Base-by-base conservation (phyloP, 2,113 vertebrate species). In the Ginglymostoma cirratum region DNA sequence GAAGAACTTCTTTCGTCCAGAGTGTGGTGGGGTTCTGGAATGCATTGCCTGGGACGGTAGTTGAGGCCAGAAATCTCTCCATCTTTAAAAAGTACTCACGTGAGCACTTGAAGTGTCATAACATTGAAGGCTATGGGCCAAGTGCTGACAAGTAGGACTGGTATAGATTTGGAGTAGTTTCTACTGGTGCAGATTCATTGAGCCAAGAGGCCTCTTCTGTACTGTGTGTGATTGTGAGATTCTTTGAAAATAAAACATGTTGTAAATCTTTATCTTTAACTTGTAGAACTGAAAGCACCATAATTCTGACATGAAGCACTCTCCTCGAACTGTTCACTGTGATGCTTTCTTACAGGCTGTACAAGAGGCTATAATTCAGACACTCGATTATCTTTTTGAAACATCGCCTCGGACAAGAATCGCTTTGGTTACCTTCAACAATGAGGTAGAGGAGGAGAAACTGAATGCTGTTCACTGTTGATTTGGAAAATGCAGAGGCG, bases 371-470 rank as follows among this genome's bases (percentile, higher is more conserved):
- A 96, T 98, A 0, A 96, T 97, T 96, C 96, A 96, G 96, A 96
- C 97, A 66, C 96, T 98, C 0, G 94, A 96, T 0, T 97, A 97
- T 4, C 93, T 97, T 34, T 93, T 97, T 76, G 96, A 98, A 96
- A 96, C 96, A 34, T 96, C 97, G 0, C 97, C 97, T 3, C 97
- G 86, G 65, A 97, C 97, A 87, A 97, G 97, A 96, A 97, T 98
- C 76, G 97, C 97, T 0, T 96, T 98, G 95, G 97, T 98, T 65
- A 98, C 98, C 0, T 98, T 98, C 96, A 97, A 97, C 6, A 96
- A 98, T 48, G 97, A 98, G 97, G 98, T 98, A 96, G 55, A 42
- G n/a, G n/a, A 66, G 27, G 55, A 19, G 30, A n/a, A 66, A 1
- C 5, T 4, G 48, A 65, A 65, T 92, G 30, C 15, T 10, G 27